A percentile compares a stretch with the other conserved stretches of the same genome.
Conservation (phyloP, 2,888 invertebrate genomes). For the Callimorpha dominula region DNA sequence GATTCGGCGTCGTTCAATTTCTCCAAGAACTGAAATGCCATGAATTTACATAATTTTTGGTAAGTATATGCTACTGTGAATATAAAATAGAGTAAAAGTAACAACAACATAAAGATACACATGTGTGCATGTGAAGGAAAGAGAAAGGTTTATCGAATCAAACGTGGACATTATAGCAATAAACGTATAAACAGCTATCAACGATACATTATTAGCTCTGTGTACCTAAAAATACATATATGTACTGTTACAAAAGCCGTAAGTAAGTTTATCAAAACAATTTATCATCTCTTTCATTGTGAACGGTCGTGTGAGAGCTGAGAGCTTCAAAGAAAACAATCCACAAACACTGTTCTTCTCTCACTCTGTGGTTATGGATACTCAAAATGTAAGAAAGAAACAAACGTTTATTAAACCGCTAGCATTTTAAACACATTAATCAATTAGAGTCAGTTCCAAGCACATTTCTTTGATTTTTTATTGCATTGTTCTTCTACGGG, state of each 20-base stretch:
- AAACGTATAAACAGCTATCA: constrained; percentile 17
- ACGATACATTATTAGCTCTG: constrained; percentile 20
- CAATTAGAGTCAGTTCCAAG: constrained; percentile 59
- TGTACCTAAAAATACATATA: constrained; percentile 21
- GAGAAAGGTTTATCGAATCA: constrained; percentile 8
- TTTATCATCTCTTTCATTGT: constrained; percentile 66
- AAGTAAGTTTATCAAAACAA: constrained; percentile 65
- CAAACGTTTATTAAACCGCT: constrained; percentile 47
- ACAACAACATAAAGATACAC: not conserved
- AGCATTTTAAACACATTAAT: constrained; percentile 65
- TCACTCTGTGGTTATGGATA: constrained; percentile 31
- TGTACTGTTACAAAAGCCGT: constrained; percentile 46
- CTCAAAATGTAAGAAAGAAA: constrained; percentile 38
- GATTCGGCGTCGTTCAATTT: constrained; percentile 26
- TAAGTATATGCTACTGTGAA: not conserved
- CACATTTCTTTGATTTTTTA: constrained; percentile 60
- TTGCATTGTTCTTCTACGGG: constrained; percentile 49
- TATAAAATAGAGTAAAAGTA: not conserved
- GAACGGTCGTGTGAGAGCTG: constrained; percentile 63
- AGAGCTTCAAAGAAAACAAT: constrained; percentile 63
- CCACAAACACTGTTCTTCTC: constrained; percentile 38
- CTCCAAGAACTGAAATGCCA: constrained; percentile 13
- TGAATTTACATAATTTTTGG: constrained; percentile 8
- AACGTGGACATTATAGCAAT: constrained; percentile 9
- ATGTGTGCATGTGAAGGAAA: not conserved